These are phyloP conservation scores for Drosophila varians DNA, from an alignment of 1,140 invertebrate species.

Conservation along the genomic window DNA sequence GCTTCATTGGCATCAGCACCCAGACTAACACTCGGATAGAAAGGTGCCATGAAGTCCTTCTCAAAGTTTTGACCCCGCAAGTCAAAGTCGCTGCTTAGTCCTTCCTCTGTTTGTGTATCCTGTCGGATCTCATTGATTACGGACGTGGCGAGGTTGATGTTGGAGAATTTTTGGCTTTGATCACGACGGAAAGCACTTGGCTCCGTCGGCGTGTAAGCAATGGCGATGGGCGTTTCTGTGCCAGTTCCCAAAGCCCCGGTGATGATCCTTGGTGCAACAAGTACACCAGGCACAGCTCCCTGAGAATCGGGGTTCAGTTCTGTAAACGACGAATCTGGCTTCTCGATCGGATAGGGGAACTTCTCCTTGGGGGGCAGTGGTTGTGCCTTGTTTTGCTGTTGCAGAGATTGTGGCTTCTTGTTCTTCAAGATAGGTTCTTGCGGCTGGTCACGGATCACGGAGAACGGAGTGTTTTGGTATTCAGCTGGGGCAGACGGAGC, in stretches of 20 bases:
- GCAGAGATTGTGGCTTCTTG: conserved; percentile 71
- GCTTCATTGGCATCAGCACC: conserved; percentile 76
- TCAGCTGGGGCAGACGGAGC: conserved; percentile 56
- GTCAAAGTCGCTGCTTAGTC: conserved; percentile 68
- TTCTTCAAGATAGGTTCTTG: conserved; percentile 85
- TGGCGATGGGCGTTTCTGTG: conserved; percentile 85
- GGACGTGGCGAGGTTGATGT: conserved; percentile 79
- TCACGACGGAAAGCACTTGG: conserved; percentile 49
- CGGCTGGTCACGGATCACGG: conserved; percentile 83
- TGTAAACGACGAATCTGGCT: conserved; percentile 82
- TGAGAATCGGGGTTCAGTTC: conserved; percentile 48
- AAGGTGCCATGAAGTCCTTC: conserved; percentile 88
- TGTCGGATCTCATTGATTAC: conserved; percentile 84
- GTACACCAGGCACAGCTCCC: conserved; percentile 44
- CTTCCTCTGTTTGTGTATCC: conserved; percentile 68
- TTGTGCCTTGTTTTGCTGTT: conserved; percentile 63
- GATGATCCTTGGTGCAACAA: conserved; percentile 69
- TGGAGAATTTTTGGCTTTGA: conserved; percentile 53
- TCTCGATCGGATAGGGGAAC: conserved; percentile 87
- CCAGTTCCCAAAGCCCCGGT: conserved; percentile 63
- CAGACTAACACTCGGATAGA: conserved; percentile 87
- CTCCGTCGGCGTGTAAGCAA: conserved; percentile 85
- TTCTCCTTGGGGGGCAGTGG: conserved; percentile 84
- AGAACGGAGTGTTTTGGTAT: conserved; percentile 80
- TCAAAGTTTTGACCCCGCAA: conserved; percentile 77